A percentile compares a stretch with the other conserved stretches of the same genome.
phyloP scores from a whole-genome alignment of 2,113 vertebrate genomes.

The Pholis gunnellus region DNA sequence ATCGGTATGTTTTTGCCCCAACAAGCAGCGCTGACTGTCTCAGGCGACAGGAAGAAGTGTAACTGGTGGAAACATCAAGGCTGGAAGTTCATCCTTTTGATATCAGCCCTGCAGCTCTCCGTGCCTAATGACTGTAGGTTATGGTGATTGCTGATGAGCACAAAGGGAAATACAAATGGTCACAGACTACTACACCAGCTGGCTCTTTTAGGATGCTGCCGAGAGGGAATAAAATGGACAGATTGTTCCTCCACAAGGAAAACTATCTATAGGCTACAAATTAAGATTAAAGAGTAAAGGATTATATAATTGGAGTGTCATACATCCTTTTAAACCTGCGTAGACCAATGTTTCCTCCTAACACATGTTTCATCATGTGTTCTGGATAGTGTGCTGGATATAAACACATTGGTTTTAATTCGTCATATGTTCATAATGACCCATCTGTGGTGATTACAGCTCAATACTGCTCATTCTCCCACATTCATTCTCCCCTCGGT shows the following conservation, averaged over 20 bases:
- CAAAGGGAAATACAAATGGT: constrained; percentile 55
- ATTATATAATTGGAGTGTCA: neutral
- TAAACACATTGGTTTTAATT: constrained; percentile 8
- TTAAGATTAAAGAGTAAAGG: constrained; percentile 14
- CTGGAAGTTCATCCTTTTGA: constrained; percentile 27
- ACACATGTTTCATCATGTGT: constrained; percentile 21
- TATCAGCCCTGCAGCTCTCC: constrained; percentile 34
- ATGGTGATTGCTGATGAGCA: constrained; percentile 66
- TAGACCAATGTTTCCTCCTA: neutral
- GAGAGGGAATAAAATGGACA: constrained; percentile 29
- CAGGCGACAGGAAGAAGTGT: neutral
- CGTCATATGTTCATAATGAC: constrained; percentile 27
- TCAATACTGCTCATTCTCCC: neutral
- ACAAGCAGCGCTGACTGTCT: constrained; percentile 9
- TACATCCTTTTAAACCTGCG: neutral
- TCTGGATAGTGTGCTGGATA: neutral
- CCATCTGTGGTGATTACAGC: constrained; percentile 44
- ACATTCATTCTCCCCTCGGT: constrained; percentile 2
- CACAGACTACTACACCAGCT: constrained; percentile 62
- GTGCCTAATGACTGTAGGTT: constrained; percentile 53
- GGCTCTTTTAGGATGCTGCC: constrained; percentile 49
- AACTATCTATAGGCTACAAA: constrained; percentile 24
- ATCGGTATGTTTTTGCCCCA: neutral
- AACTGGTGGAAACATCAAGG: constrained; percentile 4
- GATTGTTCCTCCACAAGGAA: constrained; percentile 40